Evolutionary conservation across 1,140 invertebrate genomes (phyloP).

Genomic region (Eriosoma lanigerum): DNA sequence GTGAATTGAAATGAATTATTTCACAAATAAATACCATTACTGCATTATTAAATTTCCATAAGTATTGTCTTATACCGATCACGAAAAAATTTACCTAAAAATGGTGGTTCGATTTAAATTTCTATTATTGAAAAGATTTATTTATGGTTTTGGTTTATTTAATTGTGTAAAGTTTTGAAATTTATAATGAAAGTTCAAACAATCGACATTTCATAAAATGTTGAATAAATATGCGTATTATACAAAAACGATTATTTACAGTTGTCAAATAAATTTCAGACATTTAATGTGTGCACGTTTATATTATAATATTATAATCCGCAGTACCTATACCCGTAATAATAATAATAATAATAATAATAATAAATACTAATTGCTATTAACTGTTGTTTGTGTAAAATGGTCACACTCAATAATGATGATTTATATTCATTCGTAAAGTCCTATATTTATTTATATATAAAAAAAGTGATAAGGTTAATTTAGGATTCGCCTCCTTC

Average conservation of each 20-base stretch:
- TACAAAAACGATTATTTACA: slow-evolving; percentile 17
- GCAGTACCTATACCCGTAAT: too few species aligned
- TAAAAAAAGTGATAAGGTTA: too few species aligned
- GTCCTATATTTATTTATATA: not conserved
- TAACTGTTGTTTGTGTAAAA: too few species aligned
- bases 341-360: too few species aligned
- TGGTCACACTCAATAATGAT: not conserved
- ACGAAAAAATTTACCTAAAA: too few species aligned
- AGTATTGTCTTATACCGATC: too few species aligned
- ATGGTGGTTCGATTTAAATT: too few species aligned
- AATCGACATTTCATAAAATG: slow-evolving; percentile 9
- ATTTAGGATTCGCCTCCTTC: too few species aligned
- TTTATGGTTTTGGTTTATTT: not conserved
- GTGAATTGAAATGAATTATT: not conserved
- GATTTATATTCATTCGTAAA: not conserved
- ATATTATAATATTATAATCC: not conserved
- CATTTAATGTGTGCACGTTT: not conserved
- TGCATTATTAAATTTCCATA: too few species aligned
- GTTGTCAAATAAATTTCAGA: not conserved
- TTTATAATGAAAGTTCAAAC: not conserved
- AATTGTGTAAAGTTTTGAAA: slow-evolving; percentile 13
- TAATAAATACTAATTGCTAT: too few species aligned
- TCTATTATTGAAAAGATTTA: not conserved
- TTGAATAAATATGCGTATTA: too few species aligned
- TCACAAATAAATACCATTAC: too few species aligned